Base-by-base conservation (phyloP, 2,888 invertebrate genomes). In the Tinea pellionella region DNA sequence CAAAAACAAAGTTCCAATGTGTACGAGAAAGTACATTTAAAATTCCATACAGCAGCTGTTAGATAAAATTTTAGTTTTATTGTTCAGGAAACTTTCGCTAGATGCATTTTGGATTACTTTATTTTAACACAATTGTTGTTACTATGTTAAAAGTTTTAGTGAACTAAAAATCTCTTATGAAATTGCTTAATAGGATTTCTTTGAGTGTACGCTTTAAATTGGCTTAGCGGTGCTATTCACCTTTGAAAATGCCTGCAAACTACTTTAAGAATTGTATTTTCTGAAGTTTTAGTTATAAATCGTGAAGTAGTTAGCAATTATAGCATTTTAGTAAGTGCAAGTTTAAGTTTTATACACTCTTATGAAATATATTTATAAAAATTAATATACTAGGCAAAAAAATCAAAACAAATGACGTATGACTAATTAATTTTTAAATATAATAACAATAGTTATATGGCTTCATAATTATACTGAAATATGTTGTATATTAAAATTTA, bases 1-100 rank as follows among this genome's bases (percentile, higher is more conserved):
- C 18, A 47, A 16, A 19, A 57, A 57, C 57, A 57, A 57, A 57
- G 19, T 57, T 57, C 2, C 32, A 32, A 29, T 29, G 55, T 55
- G 24, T 19, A 24, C 29, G 32, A 13, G 55, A 29, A 15, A 57
- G 32, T 57, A 47, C 65, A 70, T 71, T 76, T 73, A 69, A 75
- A 80, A 78, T 77, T 73, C 71, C 64, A 68, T 70, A 47, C 29
- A 43, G 63, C 74, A 75, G 75, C 69, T 73, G 73, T 66, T 65
- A 65, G 65, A 64, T 64, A 63, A 70, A 75, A 72, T 74, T 74
- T 70, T 68, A 73, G 73, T 73, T 74, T 70, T 71, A 74, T 73
- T 72, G 30, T 12, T 57, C 30, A 13, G 32, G 15, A 32, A 57
- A 32, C 55, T 55, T 55, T 57, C 32, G 53, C 57, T 57, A 2